A percentile compares a stretch with the other conserved stretches of the same genome.
Evolutionary conservation across 2,888 invertebrate species (phyloP).

Genomic region (Epinotia brunnichana): DNA sequence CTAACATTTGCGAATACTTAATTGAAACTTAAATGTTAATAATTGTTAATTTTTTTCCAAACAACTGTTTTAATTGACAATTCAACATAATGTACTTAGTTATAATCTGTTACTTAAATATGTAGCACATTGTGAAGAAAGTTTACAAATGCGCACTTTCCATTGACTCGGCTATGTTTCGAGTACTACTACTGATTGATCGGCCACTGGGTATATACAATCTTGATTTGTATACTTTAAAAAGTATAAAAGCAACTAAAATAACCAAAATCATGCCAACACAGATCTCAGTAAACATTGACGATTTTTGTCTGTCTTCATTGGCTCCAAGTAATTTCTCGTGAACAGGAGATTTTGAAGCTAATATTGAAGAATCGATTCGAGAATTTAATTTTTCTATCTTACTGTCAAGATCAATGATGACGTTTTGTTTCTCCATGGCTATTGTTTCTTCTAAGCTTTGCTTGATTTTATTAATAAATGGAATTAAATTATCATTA

Average conservation of each 20-base stretch:
- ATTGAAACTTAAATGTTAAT: too few species aligned
- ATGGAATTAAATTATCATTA: slow-evolving; percentile 46
- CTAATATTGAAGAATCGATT: slow-evolving; percentile 34
- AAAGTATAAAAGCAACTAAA: slow-evolving; percentile 47
- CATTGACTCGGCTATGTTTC: slow-evolving; percentile 49
- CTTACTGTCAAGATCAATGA: slow-evolving; percentile 50
- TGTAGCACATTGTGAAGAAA: slow-evolving; percentile 50
- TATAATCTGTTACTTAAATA: neutral
- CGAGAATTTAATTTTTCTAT: slow-evolving; percentile 45
- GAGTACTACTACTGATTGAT: slow-evolving; percentile 45
- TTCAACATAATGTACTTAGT: neutral
- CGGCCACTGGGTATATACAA: slow-evolving; percentile 45
- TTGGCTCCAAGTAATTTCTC: slow-evolving; percentile 18
- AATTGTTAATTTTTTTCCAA: too few species aligned
- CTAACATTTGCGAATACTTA: too few species aligned
- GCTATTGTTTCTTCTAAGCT: slow-evolving; percentile 50
- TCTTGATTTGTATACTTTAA: slow-evolving; percentile 50
- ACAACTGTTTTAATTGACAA: too few species aligned
- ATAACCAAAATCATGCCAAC: slow-evolving; percentile 50
- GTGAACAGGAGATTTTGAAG: slow-evolving; percentile 18
- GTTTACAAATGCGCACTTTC: slow-evolving; percentile 49
- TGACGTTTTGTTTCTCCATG: slow-evolving; percentile 51
- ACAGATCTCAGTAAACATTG: slow-evolving; percentile 53
- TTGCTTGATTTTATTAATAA: slow-evolving; percentile 49
- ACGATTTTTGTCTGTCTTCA: slow-evolving; percentile 39